Base-by-base conservation (phyloP, 1,140 invertebrate species). In the Drosophila orosa region DNA sequence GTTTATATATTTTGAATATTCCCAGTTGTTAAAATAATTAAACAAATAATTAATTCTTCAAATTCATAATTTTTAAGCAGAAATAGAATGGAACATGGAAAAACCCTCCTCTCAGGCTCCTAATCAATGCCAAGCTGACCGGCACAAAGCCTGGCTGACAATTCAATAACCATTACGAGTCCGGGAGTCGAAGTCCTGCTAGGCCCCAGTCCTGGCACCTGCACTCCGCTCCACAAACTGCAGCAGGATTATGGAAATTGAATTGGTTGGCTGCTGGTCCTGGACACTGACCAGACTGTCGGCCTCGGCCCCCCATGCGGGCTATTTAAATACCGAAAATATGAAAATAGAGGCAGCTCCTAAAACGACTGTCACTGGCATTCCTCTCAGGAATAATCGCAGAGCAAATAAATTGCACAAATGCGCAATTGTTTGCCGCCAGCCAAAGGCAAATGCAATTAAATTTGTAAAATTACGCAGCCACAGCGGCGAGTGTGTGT, bases 361-460 rank as follows among this genome's bases (percentile, higher is more conserved):
- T 13, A 37, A 52, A 40, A 68, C 35, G 45, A 22, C 27, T 69
- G 63, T 69, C 63, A 69, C 44, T 56, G 66, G 22, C 67, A 69
- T 13, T 22, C 40, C 25, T 17, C 17, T 33, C 27, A 10, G 42
- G 31, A 45, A 58, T 62, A 81, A 74, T 74, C 58, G 35, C n/a
- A 24, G 22, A 39, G n/a, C 39, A 80, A 80, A 76, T 72, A 81
- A 80, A 80, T 75, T 60, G 37, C 47, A 56, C 33, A 59, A 39
- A 63, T 27, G 58, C 25, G 9, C 62, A 67, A 59, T 47, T 77
- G 44, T 48, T 60, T 54, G 25, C 17, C 31, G 47, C 8, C 5
- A 7, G 22, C 17, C 45, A 55, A 50, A 35, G 59, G 65, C 80
- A 84, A 84, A 84, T 74, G 80, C 80, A 84, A 83, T 84, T 83